A percentile compares a stretch with the other conserved stretches of the same genome.
phyloP scores from a whole-genome alignment of 2,113 vertebrate genomes.

The Macrotis lagotis region DNA sequence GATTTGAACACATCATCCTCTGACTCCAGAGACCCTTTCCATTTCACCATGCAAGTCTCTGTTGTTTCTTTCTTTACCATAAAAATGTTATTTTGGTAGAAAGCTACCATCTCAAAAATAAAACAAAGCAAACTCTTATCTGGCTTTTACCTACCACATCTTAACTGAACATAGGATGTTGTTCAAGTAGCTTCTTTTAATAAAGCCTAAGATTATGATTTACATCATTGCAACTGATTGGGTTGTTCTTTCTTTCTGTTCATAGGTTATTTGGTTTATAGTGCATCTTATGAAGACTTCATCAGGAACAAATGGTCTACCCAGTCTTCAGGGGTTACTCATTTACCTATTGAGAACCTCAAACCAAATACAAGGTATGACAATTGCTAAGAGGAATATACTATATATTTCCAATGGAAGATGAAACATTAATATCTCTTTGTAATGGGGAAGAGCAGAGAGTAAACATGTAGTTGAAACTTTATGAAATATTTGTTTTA shows the following conservation, averaged over 20 bases:
- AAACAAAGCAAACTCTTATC: not conserved
- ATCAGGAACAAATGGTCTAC: constrained; percentile 96
- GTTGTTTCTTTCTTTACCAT: not conserved
- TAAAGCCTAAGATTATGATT: rapidly evolving
- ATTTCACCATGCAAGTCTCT: not conserved
- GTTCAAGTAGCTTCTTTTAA: rapidly evolving
- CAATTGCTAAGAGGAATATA: not conserved
- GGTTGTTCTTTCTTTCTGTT: not conserved
- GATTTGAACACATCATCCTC: not conserved
- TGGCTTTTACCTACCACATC: no score
- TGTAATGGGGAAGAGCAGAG: not conserved
- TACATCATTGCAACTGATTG: not conserved
- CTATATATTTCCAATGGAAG: not conserved
- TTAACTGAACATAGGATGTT: rapidly evolving
- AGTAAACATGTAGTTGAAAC: not conserved
- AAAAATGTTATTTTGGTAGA: not conserved
- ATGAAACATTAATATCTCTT: not conserved
- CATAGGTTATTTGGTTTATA: constrained; percentile 95
- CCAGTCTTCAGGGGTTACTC: constrained; percentile 86
- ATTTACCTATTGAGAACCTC: constrained; percentile 96
- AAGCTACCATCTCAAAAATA: not conserved
- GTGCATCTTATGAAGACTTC: constrained; percentile 96
- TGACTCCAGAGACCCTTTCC: not conserved
- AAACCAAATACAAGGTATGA: constrained; percentile 97
- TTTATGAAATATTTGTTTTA: constrained; percentile 2